Evolutionary conservation across 1,140 invertebrate species (phyloP).

Genomic region (Zaprionus kolodkinae): DNA sequence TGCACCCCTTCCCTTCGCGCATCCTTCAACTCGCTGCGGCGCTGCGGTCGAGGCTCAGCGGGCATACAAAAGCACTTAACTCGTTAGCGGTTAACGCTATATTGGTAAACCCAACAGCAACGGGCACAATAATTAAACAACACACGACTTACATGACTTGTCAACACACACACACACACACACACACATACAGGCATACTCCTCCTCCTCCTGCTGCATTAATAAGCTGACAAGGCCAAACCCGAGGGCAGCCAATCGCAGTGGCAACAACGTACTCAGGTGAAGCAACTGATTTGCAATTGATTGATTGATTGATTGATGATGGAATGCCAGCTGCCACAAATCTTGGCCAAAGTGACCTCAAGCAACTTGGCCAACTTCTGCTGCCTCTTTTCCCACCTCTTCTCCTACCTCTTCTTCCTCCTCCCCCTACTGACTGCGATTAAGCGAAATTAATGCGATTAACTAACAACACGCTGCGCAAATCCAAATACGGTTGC

Average conservation of each 20-base stretch:
- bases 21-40: conserved; percentile 11
- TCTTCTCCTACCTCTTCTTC: conserved; percentile 23
- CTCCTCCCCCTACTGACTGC: conserved; percentile 35
- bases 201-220: too few species aligned
- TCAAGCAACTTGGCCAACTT: conserved; percentile 31
- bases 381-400: conserved; percentile 5
- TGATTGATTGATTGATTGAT: conserved; percentile 62
- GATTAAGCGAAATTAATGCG: conserved; percentile 75
- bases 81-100: conserved; percentile 79
- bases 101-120: conserved; percentile 71
- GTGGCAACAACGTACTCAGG: conserved; percentile 32
- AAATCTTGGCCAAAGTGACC: conserved; percentile 45
- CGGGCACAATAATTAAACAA: conserved; percentile 77
- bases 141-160: conserved; percentile 71
- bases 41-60: conserved; percentile 60
- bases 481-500: conserved; percentile 7
- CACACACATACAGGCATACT: background rate
- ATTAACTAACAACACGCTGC: conserved; percentile 51
- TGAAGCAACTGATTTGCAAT: conserved; percentile 50
- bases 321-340: conserved; percentile 45
- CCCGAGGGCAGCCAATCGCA: conserved; percentile 9
- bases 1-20: background rate
- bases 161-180: conserved; percentile 50
- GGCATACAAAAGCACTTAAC: conserved; percentile 75
- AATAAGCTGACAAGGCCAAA: conserved; percentile 17